phyloP scores from a whole-genome alignment of 2,888 invertebrate genomes.

The Notocelia uddmanniana region DNA sequence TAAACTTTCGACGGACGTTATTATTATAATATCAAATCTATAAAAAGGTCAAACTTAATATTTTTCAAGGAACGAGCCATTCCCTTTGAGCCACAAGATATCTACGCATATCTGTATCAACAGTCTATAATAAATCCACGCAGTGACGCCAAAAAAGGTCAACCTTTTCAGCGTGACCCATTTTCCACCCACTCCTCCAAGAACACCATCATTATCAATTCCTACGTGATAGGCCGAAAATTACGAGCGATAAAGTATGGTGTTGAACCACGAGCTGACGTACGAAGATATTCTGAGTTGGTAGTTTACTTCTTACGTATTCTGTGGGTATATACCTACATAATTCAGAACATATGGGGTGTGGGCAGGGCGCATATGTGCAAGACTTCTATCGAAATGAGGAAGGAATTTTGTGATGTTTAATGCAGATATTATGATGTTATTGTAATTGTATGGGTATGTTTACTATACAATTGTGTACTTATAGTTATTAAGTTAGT shows the following conservation, averaged over 20 bases:
- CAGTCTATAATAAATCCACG: not conserved
- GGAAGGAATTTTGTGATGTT: not conserved
- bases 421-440: not conserved
- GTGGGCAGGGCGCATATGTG: not conserved
- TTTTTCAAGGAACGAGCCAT: not conserved
- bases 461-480: not conserved
- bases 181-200: constrained; percentile 33
- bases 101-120: not conserved
- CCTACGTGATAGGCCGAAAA: constrained; percentile 27
- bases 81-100: constrained; percentile 7
- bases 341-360: constrained; percentile 5
- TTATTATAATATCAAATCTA: not conserved
- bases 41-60: not conserved
- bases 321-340: not conserved
- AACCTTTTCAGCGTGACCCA: constrained; percentile 26
- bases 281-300: constrained; percentile 3
- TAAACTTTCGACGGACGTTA: not conserved
- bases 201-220: constrained; percentile 35
- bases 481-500: not conserved
- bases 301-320: not conserved
- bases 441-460: constrained; percentile 5
- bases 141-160: constrained; percentile 36
- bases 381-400: not conserved
- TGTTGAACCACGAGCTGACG: constrained; percentile 17
- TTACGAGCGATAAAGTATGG: constrained; percentile 2